Percentiles rank a stretch among this genome's conserved stretches.
Conservation (phyloP, 2,888 invertebrate genomes). For the Thecophora atra region DNA sequence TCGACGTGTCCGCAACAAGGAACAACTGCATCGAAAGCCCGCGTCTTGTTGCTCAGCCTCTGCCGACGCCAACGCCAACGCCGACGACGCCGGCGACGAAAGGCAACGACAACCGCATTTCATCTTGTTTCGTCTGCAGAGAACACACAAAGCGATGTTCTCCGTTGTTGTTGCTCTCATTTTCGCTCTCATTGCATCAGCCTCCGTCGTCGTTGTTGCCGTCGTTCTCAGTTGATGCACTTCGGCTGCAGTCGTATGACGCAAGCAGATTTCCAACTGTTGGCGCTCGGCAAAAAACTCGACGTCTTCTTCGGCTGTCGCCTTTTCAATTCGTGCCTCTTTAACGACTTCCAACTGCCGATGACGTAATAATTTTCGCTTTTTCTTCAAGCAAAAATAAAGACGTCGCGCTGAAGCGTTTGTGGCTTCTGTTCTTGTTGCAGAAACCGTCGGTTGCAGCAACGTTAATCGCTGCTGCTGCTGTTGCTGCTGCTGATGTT, state of each 20-base stretch:
- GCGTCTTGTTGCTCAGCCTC: neutral
- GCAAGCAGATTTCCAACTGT: slow-evolving; percentile 9
- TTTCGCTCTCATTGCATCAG: neutral
- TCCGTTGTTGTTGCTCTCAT: slow-evolving; percentile 27
- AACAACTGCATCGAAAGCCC: neutral
- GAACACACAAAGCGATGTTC: neutral
- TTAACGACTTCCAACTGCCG: neutral
- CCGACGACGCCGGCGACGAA: neutral
- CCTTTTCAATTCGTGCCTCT: neutral
- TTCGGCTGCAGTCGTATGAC: neutral
- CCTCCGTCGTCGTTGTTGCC: neutral
- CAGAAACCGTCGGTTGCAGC: neutral
- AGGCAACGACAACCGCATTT: neutral
- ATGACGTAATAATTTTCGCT: slow-evolving; percentile 4
- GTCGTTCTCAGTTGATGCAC: neutral
- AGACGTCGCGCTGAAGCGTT: slow-evolving; percentile 11
- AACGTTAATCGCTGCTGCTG: slow-evolving; percentile 10
- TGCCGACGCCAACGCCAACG: neutral
- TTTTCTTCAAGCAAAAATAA: slow-evolving; percentile 14
- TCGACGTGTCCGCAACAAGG: slow-evolving; percentile 1
- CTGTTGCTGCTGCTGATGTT: slow-evolving; percentile 26
- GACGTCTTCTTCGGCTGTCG: neutral
- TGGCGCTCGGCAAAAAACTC: neutral
- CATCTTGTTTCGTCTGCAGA: neutral
- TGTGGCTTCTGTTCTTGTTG: slow-evolving; percentile 19